These are phyloP conservation scores for Oreochromis niloticus DNA, from an alignment of 2,113 vertebrate genomes.

Conservation along the genomic window DNA sequence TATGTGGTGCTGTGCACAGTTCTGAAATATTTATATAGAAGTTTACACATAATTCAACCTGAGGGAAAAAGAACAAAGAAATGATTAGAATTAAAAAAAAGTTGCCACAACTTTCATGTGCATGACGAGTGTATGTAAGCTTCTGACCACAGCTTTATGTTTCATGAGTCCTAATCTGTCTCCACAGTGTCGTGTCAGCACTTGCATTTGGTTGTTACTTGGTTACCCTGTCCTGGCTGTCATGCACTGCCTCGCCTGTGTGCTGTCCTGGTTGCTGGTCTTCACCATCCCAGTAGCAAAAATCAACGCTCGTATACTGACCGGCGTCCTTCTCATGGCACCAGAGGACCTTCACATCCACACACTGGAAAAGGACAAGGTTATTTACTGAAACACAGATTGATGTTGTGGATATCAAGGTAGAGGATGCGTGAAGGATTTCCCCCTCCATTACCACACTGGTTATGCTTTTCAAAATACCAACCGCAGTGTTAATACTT, in stretches of 20 bases:
- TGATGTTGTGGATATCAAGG: not conserved
- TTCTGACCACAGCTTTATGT: not conserved
- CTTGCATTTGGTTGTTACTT: constrained; percentile 68
- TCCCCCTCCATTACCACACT: not conserved
- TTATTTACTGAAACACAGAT: not conserved
- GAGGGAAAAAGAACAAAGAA: fast-evolving
- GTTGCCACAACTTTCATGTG: fast-evolving
- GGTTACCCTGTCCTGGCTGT: constrained; percentile 69
- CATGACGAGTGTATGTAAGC: not conserved
- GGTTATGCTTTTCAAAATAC: not conserved
- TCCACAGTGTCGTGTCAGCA: constrained; percentile 54
- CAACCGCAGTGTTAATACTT: not conserved
- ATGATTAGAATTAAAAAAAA: fast-evolving
- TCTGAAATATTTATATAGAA: not conserved
- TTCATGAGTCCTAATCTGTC: not conserved
- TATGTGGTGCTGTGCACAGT: not conserved
- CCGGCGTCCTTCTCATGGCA: constrained; percentile 68
- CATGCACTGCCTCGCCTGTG: constrained; percentile 71
- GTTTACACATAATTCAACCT: fast-evolving
- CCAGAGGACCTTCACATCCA: constrained; percentile 61
- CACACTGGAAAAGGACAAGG: constrained; percentile 37
- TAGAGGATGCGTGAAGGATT: not conserved
- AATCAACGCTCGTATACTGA: constrained; percentile 64
- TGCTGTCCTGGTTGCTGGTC: constrained; percentile 75
- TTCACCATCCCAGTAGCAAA: constrained; percentile 78